These are phyloP conservation scores for Enteromius anoplus DNA, from an alignment of 2,797 vertebrate species.

Conservation along the genomic window DNA sequence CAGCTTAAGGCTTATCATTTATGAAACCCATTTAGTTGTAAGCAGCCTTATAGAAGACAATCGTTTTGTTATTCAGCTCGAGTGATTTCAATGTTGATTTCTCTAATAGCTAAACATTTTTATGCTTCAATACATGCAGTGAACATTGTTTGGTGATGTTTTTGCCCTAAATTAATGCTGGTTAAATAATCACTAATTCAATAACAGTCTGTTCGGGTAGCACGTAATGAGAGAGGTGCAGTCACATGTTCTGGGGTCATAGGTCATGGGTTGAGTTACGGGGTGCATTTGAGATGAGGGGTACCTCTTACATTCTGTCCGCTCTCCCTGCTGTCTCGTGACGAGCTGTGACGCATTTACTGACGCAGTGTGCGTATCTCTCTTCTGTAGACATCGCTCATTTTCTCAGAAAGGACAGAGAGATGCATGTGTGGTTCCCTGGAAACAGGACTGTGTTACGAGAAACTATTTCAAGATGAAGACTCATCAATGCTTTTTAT, in stretches of 20 bases:
- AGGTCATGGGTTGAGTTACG: constrained; percentile 31
- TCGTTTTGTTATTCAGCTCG: background rate
- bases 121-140: background rate
- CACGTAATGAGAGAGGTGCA: constrained; percentile 7
- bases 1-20: background rate
- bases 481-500: background rate
- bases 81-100: background rate
- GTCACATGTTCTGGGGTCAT: constrained; percentile 4
- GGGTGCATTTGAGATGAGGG: background rate
- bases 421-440: background rate
- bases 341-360: constrained; percentile 16
- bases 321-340: background rate
- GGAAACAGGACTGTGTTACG: background rate
- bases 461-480: background rate
- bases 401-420: constrained; percentile 17
- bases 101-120: background rate
- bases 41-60: background rate
- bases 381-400: background rate
- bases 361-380: constrained; percentile 3
- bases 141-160: background rate
- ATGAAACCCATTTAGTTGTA: background rate
- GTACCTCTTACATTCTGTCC: constrained; percentile 9
- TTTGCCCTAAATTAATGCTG: background rate
- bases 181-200: background rate
- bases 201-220: constrained; percentile 4